A percentile compares a stretch with the other conserved stretches of the same genome.
These are phyloP conservation scores for Pipa parva DNA, from an alignment of 2,113 vertebrate species.

Conservation along the genomic window DNA sequence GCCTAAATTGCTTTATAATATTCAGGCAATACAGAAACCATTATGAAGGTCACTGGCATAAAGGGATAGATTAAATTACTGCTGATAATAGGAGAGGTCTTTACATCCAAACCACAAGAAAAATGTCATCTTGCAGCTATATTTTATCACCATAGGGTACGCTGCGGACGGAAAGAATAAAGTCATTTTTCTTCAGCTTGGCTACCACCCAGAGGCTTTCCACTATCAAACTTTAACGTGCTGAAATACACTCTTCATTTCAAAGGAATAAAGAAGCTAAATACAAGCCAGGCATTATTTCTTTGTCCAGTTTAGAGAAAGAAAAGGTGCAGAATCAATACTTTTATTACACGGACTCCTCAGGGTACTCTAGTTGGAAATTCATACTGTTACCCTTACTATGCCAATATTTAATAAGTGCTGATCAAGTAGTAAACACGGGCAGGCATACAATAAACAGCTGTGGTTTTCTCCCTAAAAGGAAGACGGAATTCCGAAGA, in stretches of 20 bases:
- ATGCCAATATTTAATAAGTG: too few relatives aligned
- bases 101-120: constrained; percentile 36
- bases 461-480: too few relatives aligned
- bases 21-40: constrained; percentile 30
- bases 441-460: too few relatives aligned
- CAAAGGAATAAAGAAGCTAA: constrained; percentile 9
- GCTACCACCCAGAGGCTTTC: constrained; percentile 20
- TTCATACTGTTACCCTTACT: too few relatives aligned
- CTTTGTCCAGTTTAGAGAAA: background rate
- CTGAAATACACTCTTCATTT: constrained; percentile 38
- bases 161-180: constrained; percentile 7
- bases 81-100: constrained; percentile 34
- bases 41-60: constrained; percentile 37
- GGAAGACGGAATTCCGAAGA: too few relatives aligned
- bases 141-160: constrained; percentile 30
- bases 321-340: too few relatives aligned
- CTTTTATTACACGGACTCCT: too few relatives aligned
- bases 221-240: constrained; percentile 31
- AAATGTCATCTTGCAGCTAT: constrained; percentile 32
- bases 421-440: too few relatives aligned
- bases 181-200: constrained; percentile 19
- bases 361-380: too few relatives aligned
- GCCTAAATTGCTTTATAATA: constrained; percentile 38
- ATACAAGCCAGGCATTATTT: background rate
- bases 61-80: constrained; percentile 41